Evolutionary conservation across 2,797 vertebrate genomes (phyloP).

Genomic region (Percopsis omiscomaycus): DNA sequence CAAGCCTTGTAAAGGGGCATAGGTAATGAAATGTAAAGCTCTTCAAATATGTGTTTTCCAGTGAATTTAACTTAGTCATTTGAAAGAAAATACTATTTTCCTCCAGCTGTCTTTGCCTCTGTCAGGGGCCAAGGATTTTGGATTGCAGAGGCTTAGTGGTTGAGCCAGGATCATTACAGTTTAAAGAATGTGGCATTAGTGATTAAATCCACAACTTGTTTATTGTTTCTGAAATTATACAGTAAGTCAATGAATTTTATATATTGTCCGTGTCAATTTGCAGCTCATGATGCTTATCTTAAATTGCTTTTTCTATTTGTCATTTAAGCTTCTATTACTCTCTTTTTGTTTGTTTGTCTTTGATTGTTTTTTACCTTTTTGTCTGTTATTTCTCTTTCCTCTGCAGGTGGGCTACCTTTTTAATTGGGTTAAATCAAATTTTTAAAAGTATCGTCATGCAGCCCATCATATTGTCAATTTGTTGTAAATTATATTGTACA

Average conservation of each 20-base stretch:
- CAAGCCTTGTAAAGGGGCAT: too few species aligned
- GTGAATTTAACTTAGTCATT: background rate
- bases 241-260: slow-evolving; percentile 24
- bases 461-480: too few species aligned
- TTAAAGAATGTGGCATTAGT: slow-evolving; percentile 65
- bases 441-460: too few species aligned
- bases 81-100: slow-evolving; percentile 28
- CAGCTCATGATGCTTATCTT: background rate
- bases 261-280: background rate
- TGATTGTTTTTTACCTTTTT: too few species aligned
- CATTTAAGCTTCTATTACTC: background rate
- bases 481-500: too few species aligned
- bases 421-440: too few species aligned
- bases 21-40: too few species aligned
- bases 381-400: too few species aligned
- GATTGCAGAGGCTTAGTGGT: slow-evolving; percentile 60
- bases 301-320: background rate
- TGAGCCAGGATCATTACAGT: slow-evolving; percentile 59
- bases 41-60: too few species aligned
- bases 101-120: slow-evolving; percentile 6
- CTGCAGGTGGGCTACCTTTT: too few species aligned
- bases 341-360: too few species aligned
- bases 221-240: slow-evolving; percentile 42
- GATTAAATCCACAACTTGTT: slow-evolving; percentile 49
- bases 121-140: slow-evolving; percentile 43